Percentiles rank a stretch among this genome's conserved stretches.
phyloP scores from a whole-genome alignment of 2,888 invertebrate species.

The Scotopteryx bipunctaria region DNA sequence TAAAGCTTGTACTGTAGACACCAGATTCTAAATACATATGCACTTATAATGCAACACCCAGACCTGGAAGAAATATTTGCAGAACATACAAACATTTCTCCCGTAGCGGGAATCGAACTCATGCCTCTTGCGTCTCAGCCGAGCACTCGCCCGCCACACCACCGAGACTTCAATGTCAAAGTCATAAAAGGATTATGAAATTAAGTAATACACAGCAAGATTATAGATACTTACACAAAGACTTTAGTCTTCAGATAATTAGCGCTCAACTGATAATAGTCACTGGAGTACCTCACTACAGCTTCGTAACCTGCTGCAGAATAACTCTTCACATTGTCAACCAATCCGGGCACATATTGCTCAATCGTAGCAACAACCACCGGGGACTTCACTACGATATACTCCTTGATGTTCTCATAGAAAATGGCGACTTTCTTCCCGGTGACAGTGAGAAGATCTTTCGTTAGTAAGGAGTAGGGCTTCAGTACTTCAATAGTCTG shows the following conservation, averaged over 20 bases:
- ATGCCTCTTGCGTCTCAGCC: no score
- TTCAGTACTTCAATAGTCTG: slow-evolving; percentile 79
- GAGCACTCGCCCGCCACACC: no score
- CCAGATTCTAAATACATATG: no score
- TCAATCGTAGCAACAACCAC: slow-evolving; percentile 81
- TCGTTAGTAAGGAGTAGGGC: slow-evolving; percentile 85
- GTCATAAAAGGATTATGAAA: background rate
- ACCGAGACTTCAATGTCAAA: background rate
- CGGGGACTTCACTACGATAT: slow-evolving; percentile 77
- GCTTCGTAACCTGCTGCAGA: slow-evolving; percentile 68
- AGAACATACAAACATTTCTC: no score
- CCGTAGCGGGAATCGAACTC: no score
- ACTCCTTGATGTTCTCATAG: slow-evolving; percentile 76
- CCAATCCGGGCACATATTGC: slow-evolving; percentile 87
- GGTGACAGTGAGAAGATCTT: slow-evolving; percentile 81
- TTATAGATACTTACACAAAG: slow-evolving; percentile 87
- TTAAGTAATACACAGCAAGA: background rate
- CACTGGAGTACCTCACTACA: slow-evolving; percentile 72
- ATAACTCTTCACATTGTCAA: slow-evolving; percentile 84
- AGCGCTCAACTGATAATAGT: slow-evolving; percentile 78
- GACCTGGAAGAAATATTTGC: no score
- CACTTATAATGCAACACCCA: no score
- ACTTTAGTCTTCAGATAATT: slow-evolving; percentile 89
- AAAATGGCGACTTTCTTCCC: slow-evolving; percentile 78
- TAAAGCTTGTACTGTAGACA: no score